These are phyloP conservation scores for Sitophilus oryzae DNA, from an alignment of 1,140 invertebrate species.

Conservation along the genomic window DNA sequence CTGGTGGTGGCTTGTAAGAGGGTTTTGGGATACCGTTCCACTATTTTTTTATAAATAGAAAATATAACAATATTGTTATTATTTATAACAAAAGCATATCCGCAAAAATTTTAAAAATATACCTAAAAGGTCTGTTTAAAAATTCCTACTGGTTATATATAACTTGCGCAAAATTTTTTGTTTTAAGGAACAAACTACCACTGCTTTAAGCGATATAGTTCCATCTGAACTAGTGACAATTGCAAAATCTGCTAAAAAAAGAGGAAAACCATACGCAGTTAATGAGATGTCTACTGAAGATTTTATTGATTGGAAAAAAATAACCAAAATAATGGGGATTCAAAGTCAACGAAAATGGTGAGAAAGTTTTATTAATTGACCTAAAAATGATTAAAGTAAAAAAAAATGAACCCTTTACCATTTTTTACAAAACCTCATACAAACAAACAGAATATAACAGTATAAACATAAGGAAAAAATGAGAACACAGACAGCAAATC, in stretches of 20 bases:
- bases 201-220: too few species aligned
- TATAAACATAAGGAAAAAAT: not conserved
- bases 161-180: too few species aligned
- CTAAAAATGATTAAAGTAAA: slow-evolving; percentile 30
- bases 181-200: too few species aligned
- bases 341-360: slow-evolving; percentile 22
- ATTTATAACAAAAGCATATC: too few species aligned
- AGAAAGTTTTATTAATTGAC: slow-evolving; percentile 30
- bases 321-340: slow-evolving; percentile 27
- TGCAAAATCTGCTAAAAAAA: slow-evolving; percentile 17
- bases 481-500: too few species aligned
- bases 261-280: slow-evolving; percentile 10
- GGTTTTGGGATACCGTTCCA: too few species aligned
- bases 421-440: slow-evolving; percentile 18
- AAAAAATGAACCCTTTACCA: slow-evolving; percentile 9
- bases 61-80: too few species aligned
- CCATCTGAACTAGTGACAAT: slow-evolving; percentile 22
- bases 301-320: slow-evolving; percentile 18
- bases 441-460: not conserved
- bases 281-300: slow-evolving; percentile 13
- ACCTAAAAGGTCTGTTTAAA: too few species aligned
- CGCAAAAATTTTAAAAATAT: too few species aligned
- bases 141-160: too few species aligned
- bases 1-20: too few species aligned
- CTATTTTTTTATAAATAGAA: too few species aligned